These are phyloP conservation scores for Athrips mouffetella DNA, from an alignment of 2,888 invertebrate species.

Conservation along the genomic window DNA sequence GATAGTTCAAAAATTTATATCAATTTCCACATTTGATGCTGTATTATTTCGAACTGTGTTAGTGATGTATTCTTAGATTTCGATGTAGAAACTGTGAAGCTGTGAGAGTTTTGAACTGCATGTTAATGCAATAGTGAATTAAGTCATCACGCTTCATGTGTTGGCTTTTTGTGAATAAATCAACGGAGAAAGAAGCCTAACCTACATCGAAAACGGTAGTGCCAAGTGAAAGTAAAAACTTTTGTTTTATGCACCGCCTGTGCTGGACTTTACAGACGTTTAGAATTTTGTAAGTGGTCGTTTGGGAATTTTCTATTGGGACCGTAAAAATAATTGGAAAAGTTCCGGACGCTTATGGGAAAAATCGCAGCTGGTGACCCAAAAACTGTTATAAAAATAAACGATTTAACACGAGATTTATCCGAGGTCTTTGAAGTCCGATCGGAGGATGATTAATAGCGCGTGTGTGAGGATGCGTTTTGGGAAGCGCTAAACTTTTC, in stretches of 20 bases:
- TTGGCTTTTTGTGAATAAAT: conserved; percentile 48
- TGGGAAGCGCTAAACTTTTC: conserved; percentile 46
- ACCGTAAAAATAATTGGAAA: conserved; percentile 60
- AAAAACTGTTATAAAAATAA: conserved; percentile 66
- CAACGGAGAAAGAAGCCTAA: conserved; percentile 51
- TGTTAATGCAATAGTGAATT: conserved; percentile 30
- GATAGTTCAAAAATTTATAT: conserved; percentile 43
- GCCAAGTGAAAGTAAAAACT: conserved; percentile 67
- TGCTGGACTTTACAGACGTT: conserved; percentile 43
- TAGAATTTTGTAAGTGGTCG: conserved; percentile 32
- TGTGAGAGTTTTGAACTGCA: conserved; percentile 34
- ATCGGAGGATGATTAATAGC: conserved; percentile 67
- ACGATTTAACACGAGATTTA: conserved; percentile 59
- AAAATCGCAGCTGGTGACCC: conserved; percentile 64
- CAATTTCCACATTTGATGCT: background rate
- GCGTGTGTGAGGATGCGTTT: conserved; percentile 59
- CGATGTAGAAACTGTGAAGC: conserved; percentile 19
- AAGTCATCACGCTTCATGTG: conserved; percentile 32
- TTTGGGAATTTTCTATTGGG: conserved; percentile 43
- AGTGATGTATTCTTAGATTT: background rate
- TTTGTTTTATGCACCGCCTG: conserved; percentile 40
- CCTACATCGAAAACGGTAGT: conserved; percentile 59
- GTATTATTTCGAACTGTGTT: background rate
- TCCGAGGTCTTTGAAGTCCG: conserved; percentile 52
- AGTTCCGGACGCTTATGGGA: conserved; percentile 57